Evolutionary conservation across 2,113 vertebrate species (phyloP).

Genomic region (Notarius quadriscutis): DNA sequence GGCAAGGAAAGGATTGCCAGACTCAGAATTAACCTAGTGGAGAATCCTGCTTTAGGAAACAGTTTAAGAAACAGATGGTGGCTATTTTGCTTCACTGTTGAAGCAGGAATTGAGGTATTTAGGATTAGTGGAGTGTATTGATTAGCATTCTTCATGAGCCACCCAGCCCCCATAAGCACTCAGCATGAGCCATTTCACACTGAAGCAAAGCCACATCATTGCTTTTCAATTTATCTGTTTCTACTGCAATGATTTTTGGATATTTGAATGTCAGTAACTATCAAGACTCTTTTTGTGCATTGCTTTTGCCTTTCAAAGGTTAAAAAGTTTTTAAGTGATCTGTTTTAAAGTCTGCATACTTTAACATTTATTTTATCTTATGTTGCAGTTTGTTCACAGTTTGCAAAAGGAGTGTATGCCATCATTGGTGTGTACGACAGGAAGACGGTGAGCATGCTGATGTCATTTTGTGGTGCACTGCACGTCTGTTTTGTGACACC

Average conservation of each 20-base stretch:
- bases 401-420: conserved; percentile 97
- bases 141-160: conserved; percentile 68
- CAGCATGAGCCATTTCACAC: conserved; percentile 22
- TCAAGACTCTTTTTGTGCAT: background rate
- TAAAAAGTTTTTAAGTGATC: background rate
- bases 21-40: conserved; percentile 23
- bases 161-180: conserved; percentile 44
- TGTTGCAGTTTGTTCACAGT: conserved; percentile 92
- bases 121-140: conserved; percentile 63
- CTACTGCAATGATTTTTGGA: background rate
- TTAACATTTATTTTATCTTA: background rate
- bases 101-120: conserved; percentile 52
- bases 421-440: conserved; percentile 98
- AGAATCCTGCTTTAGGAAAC: conserved; percentile 34
- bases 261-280: conserved; percentile 1
- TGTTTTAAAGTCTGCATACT: background rate
- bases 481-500: conserved; percentile 97
- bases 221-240: conserved; percentile 1
- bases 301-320: background rate
- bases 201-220: background rate
- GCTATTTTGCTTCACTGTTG: conserved; percentile 44
- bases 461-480: conserved; percentile 97
- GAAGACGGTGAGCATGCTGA: conserved; percentile 97
- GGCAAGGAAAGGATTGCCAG: conserved; percentile 16
- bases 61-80: conserved; percentile 38